Percentiles rank a stretch among this genome's conserved stretches.
phyloP scores from a whole-genome alignment of 1,140 invertebrate genomes.

The Macrosteles quadrilineatus region DNA sequence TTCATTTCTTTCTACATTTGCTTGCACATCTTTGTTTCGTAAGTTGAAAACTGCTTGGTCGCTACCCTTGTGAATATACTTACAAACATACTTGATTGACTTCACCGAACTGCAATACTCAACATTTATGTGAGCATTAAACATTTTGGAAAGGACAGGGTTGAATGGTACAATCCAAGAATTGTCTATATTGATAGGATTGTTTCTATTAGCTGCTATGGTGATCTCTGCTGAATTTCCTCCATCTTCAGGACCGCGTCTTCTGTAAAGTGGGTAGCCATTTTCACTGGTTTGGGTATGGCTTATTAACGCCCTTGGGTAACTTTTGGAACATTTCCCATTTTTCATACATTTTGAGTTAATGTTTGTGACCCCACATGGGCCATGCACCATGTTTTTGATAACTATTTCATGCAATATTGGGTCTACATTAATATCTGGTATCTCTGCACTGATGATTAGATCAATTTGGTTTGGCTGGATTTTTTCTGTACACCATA shows the following conservation, averaged over 20 bases:
- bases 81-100: conserved; percentile 44
- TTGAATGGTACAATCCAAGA: conserved; percentile 31
- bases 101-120: conserved; percentile 44
- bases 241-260: too few relatives aligned
- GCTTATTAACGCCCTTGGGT: conserved; percentile 28
- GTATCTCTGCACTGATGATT: too few relatives aligned
- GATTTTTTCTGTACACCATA: too few relatives aligned
- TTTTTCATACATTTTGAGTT: conserved; percentile 51
- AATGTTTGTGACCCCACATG: too few relatives aligned
- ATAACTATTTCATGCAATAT: too few relatives aligned
- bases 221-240: too few relatives aligned
- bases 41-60: background rate
- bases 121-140: conserved; percentile 32
- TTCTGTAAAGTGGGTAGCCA: conserved; percentile 36
- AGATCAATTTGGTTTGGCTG: too few relatives aligned
- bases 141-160: conserved; percentile 32
- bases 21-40: background rate
- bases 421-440: conserved; percentile 45
- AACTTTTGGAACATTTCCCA: conserved; percentile 46
- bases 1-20: background rate
- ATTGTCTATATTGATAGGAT: conserved; percentile 27
- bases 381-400: too few relatives aligned
- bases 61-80: background rate
- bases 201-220: conserved; percentile 14
- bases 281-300: conserved; percentile 41